A percentile compares a stretch with the other conserved stretches of the same genome.
phyloP scores from a whole-genome alignment of 1,140 invertebrate species.

The Ceratina calcarata region DNA sequence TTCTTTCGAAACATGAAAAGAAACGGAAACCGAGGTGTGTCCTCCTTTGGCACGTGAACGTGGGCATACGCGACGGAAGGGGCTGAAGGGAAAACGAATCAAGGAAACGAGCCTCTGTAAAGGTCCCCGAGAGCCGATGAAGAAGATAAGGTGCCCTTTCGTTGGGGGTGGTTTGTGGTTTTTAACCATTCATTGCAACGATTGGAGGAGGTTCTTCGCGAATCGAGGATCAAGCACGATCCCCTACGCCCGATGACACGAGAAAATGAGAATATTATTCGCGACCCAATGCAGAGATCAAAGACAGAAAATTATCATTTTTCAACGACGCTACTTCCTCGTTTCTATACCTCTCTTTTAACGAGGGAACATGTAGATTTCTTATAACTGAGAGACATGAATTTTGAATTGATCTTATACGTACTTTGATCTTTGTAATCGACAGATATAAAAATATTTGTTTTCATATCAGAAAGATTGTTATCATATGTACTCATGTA shows the following conservation, averaged over 20 bases:
- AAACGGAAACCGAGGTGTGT: not conserved
- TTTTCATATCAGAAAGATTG: too few species aligned
- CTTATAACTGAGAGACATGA: too few species aligned
- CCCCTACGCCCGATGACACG: slow-evolving; percentile 4
- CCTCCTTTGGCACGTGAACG: slow-evolving; percentile 17
- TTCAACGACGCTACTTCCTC: not conserved
- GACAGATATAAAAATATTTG: too few species aligned
- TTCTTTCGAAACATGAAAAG: slow-evolving; percentile 18
- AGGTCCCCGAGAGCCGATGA: slow-evolving; percentile 38
- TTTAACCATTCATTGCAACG: slow-evolving; percentile 56
- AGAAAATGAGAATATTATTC: slow-evolving; percentile 38
- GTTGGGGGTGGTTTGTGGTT: slow-evolving; percentile 59
- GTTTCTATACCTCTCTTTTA: not conserved
- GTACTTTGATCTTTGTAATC: too few species aligned
- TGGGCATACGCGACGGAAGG: not conserved
- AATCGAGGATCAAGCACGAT: slow-evolving; percentile 41
- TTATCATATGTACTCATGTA: too few species aligned
- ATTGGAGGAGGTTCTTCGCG: slow-evolving; percentile 18
- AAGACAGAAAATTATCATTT: slow-evolving; percentile 17
- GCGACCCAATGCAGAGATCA: slow-evolving; percentile 31
- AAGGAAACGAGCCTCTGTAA: slow-evolving; percentile 55
- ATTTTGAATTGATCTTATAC: too few species aligned
- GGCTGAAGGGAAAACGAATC: slow-evolving; percentile 36
- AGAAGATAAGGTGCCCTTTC: slow-evolving; percentile 44
- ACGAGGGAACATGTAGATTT: too few species aligned